A percentile compares a stretch with the other conserved stretches of the same genome.
phyloP scores from a whole-genome alignment of 2,888 invertebrate species.

The Amblyjoppa fuscipennis region DNA sequence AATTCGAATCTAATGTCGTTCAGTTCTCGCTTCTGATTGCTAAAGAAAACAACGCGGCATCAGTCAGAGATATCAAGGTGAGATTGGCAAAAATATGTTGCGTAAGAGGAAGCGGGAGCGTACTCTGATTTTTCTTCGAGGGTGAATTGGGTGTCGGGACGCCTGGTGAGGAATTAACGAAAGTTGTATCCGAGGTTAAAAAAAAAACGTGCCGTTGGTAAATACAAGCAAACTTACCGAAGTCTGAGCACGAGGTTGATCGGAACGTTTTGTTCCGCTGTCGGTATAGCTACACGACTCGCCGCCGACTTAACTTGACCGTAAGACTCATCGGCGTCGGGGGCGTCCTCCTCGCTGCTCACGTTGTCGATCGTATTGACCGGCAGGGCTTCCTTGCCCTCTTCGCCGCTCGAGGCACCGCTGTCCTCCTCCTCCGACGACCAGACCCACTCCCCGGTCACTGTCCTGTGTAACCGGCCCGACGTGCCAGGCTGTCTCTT shows the following conservation, averaged over 20 bases:
- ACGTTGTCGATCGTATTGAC: constrained; percentile 85
- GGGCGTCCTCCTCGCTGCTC: constrained; percentile 84
- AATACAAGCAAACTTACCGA: constrained; percentile 87
- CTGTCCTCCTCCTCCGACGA: constrained; percentile 97
- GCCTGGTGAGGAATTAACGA: constrained; percentile 72
- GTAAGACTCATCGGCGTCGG: constrained; percentile 81
- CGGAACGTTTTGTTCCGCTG: constrained; percentile 84
- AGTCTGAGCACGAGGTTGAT: constrained; percentile 95
- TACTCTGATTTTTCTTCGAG: constrained; percentile 76
- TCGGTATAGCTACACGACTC: constrained; percentile 78
- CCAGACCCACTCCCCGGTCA: constrained; percentile 99
- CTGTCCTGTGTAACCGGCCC: constrained; percentile 93
- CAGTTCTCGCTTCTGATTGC: constrained; percentile 95
- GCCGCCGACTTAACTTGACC: constrained; percentile 80
- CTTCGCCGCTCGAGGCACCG: constrained; percentile 86
- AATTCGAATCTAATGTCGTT: constrained; percentile 99
- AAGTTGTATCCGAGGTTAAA: neutral
- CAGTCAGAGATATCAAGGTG: neutral
- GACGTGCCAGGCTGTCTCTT: constrained; percentile 94
- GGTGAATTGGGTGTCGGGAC: constrained; percentile 77
- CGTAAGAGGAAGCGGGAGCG: constrained; percentile 53
- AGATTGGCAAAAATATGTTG: constrained; percentile 3
- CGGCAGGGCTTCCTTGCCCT: constrained; percentile 84
- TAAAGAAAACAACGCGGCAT: constrained; percentile 81
- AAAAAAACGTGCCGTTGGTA: neutral